Evolutionary conservation across 2,113 vertebrate genomes (phyloP).

Genomic region (Alexandromys fortis): DNA sequence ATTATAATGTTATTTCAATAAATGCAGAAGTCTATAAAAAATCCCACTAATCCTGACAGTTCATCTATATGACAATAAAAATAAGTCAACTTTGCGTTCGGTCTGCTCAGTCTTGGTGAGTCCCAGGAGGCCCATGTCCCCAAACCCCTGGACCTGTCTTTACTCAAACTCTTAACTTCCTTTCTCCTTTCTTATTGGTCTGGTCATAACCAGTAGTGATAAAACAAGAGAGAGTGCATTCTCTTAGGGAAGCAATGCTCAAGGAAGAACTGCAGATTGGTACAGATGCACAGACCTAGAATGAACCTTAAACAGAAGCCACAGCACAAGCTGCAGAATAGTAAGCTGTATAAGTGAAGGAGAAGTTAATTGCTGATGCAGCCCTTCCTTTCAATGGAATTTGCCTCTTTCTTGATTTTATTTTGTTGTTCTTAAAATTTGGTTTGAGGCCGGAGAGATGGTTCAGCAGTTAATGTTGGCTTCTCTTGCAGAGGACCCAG

Average conservation of each 20-base stretch:
- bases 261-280: background rate
- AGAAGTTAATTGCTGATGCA: background rate
- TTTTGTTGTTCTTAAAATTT: background rate
- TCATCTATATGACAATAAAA: constrained; percentile 31
- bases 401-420: background rate
- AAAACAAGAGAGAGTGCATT: background rate
- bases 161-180: background rate
- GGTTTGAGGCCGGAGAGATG: background rate
- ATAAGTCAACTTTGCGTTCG: background rate
- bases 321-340: background rate
- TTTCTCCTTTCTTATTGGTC: background rate
- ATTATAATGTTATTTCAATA: constrained; percentile 40
- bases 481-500: background rate
- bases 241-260: background rate
- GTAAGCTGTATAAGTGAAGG: background rate
- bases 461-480: background rate
- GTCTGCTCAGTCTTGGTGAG: background rate
- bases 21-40: background rate
- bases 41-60: constrained; percentile 2
- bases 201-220: background rate
- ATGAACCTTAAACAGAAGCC: background rate
- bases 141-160: background rate
- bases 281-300: background rate
- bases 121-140: background rate
- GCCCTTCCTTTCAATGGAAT: background rate